Conservation (phyloP, 1,140 invertebrate species). For the Euwallacea fornicatus region DNA sequence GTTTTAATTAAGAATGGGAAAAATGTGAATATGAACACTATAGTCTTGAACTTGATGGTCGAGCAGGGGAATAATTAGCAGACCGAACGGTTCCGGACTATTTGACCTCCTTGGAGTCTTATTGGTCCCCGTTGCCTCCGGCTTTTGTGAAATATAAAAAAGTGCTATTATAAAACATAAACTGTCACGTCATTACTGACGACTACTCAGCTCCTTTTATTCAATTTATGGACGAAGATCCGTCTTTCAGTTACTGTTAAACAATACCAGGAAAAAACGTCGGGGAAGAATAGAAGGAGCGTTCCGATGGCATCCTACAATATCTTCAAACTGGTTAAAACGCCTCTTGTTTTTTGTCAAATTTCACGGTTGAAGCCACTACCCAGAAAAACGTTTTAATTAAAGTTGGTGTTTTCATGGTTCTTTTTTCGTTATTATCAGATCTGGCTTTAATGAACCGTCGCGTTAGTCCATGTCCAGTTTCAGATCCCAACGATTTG, state of each 20-base stretch:
- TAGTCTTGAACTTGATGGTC: too few relatives aligned
- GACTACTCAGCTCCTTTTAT: constrained; percentile 22
- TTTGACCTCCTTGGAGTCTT: too few relatives aligned
- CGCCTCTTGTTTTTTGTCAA: constrained; percentile 25
- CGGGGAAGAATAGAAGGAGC: constrained; percentile 15
- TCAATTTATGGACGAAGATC: constrained; percentile 17
- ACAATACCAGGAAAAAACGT: not conserved
- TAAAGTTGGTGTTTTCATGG: constrained; percentile 26
- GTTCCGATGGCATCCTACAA: constrained; percentile 9
- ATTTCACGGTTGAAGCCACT: constrained; percentile 26
- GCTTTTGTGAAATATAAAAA: constrained; percentile 4
- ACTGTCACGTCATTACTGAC: constrained; percentile 35
- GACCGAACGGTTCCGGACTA: not conserved
- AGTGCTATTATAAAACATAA: constrained; percentile 30
- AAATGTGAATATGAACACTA: too few relatives aligned
- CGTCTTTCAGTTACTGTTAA: constrained; percentile 3
- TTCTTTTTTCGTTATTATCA: constrained; percentile 24
- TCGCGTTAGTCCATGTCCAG: not conserved
- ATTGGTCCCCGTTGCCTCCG: too few relatives aligned
- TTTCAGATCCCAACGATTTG: not conserved
- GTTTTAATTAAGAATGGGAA: too few relatives aligned
- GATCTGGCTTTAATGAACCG: constrained; percentile 26
- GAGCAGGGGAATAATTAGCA: not conserved
- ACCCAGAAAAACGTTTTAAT: constrained; percentile 34
- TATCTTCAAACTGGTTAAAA: constrained; percentile 29